phyloP scores from a whole-genome alignment of 2,797 vertebrate genomes.

The Acanthornis magna region DNA sequence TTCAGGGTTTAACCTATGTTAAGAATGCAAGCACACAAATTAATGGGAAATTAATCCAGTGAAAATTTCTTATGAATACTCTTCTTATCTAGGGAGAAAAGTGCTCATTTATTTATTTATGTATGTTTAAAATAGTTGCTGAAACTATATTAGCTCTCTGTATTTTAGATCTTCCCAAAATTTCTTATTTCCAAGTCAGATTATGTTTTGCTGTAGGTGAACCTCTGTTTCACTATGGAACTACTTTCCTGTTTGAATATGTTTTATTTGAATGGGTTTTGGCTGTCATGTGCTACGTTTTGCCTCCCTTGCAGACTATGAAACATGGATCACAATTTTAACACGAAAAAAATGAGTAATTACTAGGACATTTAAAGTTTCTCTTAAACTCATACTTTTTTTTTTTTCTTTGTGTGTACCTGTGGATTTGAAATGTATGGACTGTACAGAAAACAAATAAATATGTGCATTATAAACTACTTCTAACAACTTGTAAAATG shows the following conservation, averaged over 20 bases:
- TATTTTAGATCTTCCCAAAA: neutral
- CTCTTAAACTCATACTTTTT: fast-evolving
- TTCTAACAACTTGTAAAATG: neutral
- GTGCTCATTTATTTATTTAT: neutral
- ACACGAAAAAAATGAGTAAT: neutral
- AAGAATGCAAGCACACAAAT: neutral
- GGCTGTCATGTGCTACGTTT: neutral
- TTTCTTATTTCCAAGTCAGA: neutral
- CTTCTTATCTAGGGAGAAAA: neutral
- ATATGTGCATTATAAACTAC: neutral
- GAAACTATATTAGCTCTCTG: neutral
- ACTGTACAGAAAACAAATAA: neutral
- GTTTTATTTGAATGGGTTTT: neutral
- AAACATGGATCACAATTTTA: neutral
- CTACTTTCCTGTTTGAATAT: neutral
- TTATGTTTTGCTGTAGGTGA: neutral
- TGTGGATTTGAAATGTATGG: neutral
- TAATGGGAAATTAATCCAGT: neutral
- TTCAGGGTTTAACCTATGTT: neutral
- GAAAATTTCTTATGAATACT: neutral
- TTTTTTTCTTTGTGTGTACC: neutral
- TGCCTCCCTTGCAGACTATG: neutral
- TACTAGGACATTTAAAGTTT: neutral
- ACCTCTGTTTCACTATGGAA: neutral
- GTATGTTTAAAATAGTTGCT: neutral